These are phyloP conservation scores for Hydropsyche betteni DNA, from an alignment of 2,888 invertebrate genomes.

Conservation along the genomic window DNA sequence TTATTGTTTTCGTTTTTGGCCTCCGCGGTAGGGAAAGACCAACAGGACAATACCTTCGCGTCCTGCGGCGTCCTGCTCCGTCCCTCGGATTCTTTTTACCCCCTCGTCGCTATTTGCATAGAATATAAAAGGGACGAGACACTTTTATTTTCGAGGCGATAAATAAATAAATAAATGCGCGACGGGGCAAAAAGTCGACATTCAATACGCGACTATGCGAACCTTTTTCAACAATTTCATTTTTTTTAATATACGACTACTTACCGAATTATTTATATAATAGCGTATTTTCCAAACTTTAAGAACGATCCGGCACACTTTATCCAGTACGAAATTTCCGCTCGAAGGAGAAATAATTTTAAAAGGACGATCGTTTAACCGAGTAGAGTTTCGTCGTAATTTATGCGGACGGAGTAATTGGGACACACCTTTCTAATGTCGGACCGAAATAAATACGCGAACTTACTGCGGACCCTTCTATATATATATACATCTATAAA, in stretches of 20 bases:
- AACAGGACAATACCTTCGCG: not conserved
- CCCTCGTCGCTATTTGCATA: conserved; percentile 5
- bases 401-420: conserved; percentile 49
- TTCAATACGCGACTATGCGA: not conserved
- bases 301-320: too few species aligned
- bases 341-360: conserved; percentile 22
- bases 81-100: conserved; percentile 3
- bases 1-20: too few species aligned
- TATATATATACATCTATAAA: conserved; percentile 31
- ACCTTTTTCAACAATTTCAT: too few species aligned
- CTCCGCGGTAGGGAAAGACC: not conserved
- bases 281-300: too few species aligned
- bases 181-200: not conserved
- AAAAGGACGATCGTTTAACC: conserved; percentile 34
- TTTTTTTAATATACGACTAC: too few species aligned
- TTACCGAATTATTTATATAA: too few species aligned
- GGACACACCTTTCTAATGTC: conserved; percentile 50
- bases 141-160: not conserved
- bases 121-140: conserved; percentile 3
- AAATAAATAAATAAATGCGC: conserved; percentile 4
- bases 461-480: conserved; percentile 42
- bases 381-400: conserved; percentile 39
- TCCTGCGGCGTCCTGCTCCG: not conserved
- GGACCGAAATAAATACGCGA: conserved; percentile 43
- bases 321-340: too few species aligned